These are phyloP conservation scores for Lasioglossum calceatum DNA, from an alignment of 2,888 invertebrate species.

Conservation along the genomic window DNA sequence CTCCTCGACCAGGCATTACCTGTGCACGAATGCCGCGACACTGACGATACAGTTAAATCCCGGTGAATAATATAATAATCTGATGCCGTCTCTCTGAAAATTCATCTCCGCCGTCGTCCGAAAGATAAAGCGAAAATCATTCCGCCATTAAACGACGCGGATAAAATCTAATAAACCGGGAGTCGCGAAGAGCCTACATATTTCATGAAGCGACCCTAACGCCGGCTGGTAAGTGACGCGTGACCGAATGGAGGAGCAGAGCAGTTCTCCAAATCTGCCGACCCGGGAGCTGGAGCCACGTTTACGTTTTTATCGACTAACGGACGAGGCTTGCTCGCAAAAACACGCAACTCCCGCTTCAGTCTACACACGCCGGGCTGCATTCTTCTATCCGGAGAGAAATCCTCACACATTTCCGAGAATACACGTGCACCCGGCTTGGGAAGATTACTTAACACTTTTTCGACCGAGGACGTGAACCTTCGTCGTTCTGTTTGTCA, in stretches of 20 bases:
- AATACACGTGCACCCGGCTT: not conserved
- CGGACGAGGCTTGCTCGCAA: conserved; percentile 22
- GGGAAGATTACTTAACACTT: not conserved
- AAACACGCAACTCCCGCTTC: conserved; percentile 40
- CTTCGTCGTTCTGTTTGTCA: too few species aligned
- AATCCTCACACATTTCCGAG: conserved; percentile 1
- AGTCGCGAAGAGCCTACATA: conserved; percentile 33
- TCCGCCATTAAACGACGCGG: conserved; percentile 37
- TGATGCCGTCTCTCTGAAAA: not conserved
- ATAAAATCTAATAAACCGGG: conserved; percentile 37
- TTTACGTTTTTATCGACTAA: conserved; percentile 46
- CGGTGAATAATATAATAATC: conserved; percentile 15
- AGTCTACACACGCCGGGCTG: conserved; percentile 19
- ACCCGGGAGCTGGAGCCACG: conserved; percentile 24
- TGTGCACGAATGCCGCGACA: not conserved
- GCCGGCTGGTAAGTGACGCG: conserved; percentile 51
- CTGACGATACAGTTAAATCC: not conserved
- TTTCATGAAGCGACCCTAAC: conserved; percentile 36
- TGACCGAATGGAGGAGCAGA: conserved; percentile 49
- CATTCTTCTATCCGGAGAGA: conserved; percentile 7
- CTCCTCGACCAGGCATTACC: not conserved
- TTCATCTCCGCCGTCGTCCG: not conserved
- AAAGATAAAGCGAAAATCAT: conserved; percentile 20
- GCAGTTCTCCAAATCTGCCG: conserved; percentile 52
- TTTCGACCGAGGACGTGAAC: not conserved